These are phyloP conservation scores for Sanderia malayensis DNA, from an alignment of 30 jellyfish, hydroid and myxozoan genomes.

Conservation along the genomic window DNA sequence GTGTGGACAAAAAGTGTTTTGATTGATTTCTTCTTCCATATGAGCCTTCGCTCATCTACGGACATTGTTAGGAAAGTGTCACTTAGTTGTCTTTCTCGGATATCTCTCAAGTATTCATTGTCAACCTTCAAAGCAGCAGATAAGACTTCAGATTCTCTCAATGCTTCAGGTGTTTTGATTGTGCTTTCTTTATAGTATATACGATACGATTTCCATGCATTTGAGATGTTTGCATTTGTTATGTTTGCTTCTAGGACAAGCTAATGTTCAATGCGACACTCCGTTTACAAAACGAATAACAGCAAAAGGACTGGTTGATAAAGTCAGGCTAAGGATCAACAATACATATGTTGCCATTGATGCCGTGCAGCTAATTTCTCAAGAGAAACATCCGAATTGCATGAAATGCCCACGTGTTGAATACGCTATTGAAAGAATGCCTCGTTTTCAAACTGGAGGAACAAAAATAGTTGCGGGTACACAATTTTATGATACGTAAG, in stretches of 20 bases:
- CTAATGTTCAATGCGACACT: constrained; percentile 71
- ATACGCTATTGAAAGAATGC: constrained; percentile 73
- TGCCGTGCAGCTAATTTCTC: constrained; percentile 83
- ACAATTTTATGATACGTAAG: constrained; percentile 50
- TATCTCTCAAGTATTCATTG: too few species aligned
- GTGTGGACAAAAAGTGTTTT: too few species aligned
- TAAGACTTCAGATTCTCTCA: too few species aligned
- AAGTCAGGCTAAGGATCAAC: constrained; percentile 47
- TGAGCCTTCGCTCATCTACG: too few species aligned
- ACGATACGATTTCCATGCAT: too few species aligned
- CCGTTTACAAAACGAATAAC: constrained; percentile 69
- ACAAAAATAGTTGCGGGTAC: constrained; percentile 15
- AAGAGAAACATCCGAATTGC: constrained; percentile 59
- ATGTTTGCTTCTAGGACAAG: constrained; percentile 51
- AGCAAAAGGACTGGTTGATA: constrained; percentile 29
- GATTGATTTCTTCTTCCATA: too few species aligned
- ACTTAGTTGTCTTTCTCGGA: too few species aligned
- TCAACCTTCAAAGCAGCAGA: too few species aligned
- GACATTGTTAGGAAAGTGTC: too few species aligned
- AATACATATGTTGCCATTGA: constrained; percentile 59
- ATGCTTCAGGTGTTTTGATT: too few species aligned
- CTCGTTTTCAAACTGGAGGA: constrained; percentile 57
- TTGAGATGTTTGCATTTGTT: too few species aligned
- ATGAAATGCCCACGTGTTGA: constrained; percentile 53
- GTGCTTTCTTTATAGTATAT: too few species aligned